Conservation (phyloP, 2,113 vertebrate genomes). For the Aspiorhynchus laticeps region DNA sequence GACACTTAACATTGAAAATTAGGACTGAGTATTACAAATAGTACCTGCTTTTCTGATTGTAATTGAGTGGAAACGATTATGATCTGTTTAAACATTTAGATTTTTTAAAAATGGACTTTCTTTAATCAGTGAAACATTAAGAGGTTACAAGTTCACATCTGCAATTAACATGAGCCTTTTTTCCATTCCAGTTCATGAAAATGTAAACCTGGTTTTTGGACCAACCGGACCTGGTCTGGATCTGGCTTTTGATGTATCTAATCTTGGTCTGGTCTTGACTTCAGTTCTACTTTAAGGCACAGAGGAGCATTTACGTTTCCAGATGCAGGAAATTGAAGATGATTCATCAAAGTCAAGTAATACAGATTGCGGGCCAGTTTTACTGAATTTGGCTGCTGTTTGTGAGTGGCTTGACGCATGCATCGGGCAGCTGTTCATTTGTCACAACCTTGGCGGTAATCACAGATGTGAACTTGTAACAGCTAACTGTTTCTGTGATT, state of each 20-base stretch:
- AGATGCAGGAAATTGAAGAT: slow-evolving; percentile 27
- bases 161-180: background rate
- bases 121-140: background rate
- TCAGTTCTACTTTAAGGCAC: background rate
- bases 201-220: background rate
- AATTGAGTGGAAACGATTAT: background rate
- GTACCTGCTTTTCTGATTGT: background rate
- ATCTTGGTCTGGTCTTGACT: background rate
- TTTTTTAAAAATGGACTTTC: background rate
- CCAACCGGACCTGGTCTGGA: background rate
- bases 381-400: slow-evolving; percentile 18
- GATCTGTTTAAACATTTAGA: background rate
- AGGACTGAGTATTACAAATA: background rate
- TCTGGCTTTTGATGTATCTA: background rate
- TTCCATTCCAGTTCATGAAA: background rate
- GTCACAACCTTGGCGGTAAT: background rate
- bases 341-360: slow-evolving; percentile 27
- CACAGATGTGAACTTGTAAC: slow-evolving; percentile 41
- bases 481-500: slow-evolving; percentile 30
- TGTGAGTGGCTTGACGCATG: background rate
- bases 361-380: background rate
- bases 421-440: slow-evolving; percentile 22
- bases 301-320: background rate
- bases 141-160: background rate
- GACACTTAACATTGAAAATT: too few relatives aligned